Base-by-base conservation (phyloP, 2,113 vertebrate species). In the Seriola dumerili region DNA sequence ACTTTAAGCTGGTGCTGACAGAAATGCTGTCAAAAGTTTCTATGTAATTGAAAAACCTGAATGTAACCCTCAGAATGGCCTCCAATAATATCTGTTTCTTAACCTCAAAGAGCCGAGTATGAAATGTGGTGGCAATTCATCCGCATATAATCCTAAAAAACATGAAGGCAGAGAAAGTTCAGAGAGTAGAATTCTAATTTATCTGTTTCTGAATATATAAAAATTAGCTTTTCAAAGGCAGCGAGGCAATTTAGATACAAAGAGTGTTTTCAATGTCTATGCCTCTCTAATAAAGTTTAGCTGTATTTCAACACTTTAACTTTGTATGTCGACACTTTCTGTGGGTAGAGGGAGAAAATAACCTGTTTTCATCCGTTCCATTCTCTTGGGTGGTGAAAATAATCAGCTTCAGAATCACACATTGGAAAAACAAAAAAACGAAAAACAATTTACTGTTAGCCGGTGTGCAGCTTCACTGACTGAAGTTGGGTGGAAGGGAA, bases 31-130 rank as follows among this genome's bases (percentile, higher is more conserved):
- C 34, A 55, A 81, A 79, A 61, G 34, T 11, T 55, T 48, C 3
- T 4, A 5, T 38, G 76, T 58, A 48, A 83, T 42, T 83, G 73
- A 79, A 79, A 84, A 82, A 78, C 50, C 13, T 40, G 17, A 77
- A 74, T 23, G 25, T 65, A 62, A 81, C 36, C 42, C 36, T 36
- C 1, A 38, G 23, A 75, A 29, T 21, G 38, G 19, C 54, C 38
- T 57, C 59, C 34, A 50, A 38, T 76, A 16, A 71, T 59, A 71
- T 58, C 66, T 3, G 32, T 64, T 66, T 65, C 50, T 50, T 11
- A 66, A 70, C 32, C 16, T 84, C 68, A 79, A 66, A 83, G 77
- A 76, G 71, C n/a, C 14, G 19, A 64, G 23, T 63, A 63, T 19
- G 50, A 62, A 76, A 58, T n/a, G 36, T 4, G 8, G 46, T 1